Evolutionary conservation across 2,888 invertebrate genomes (phyloP).

Genomic region (Drosophila anomalipes): DNA sequence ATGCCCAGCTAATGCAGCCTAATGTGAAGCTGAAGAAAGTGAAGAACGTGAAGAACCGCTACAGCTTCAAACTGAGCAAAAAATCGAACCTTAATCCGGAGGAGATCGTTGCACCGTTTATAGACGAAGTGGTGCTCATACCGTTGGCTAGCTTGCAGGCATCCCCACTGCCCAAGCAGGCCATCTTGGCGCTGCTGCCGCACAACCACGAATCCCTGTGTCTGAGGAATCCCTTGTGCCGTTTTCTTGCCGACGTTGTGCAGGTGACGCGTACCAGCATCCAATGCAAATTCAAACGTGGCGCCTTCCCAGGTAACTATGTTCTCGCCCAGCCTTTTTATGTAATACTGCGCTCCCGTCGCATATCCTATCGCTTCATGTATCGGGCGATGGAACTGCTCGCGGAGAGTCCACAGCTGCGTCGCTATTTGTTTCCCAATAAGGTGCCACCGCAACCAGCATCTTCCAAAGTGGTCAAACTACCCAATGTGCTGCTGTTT

Average conservation of each 20-base stretch:
- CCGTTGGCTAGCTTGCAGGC: constrained; percentile 53
- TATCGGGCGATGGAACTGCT: constrained; percentile 75
- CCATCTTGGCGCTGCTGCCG: constrained; percentile 48
- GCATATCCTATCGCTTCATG: constrained; percentile 70
- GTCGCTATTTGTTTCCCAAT: constrained; percentile 72
- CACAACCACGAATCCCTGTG: constrained; percentile 50
- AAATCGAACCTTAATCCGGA: constrained; percentile 46
- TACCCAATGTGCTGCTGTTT: constrained; percentile 42
- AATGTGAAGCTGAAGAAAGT: constrained; percentile 31
- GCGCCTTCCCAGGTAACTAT: not conserved
- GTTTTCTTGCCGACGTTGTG: constrained; percentile 53
- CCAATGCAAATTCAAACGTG: constrained; percentile 26
- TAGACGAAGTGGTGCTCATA: constrained; percentile 74
- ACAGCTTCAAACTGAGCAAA: constrained; percentile 14
- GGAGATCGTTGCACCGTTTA: constrained; percentile 56
- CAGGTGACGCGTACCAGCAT: constrained; percentile 56
- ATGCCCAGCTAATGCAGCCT: constrained; percentile 50
- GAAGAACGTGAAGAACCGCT: constrained; percentile 6
- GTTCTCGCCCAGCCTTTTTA: constrained; percentile 37
- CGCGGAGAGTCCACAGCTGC: constrained; percentile 33
- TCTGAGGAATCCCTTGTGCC: constrained; percentile 30
- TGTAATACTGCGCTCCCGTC: constrained; percentile 70
- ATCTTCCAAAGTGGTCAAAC: not conserved
- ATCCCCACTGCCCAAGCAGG: constrained; percentile 38
- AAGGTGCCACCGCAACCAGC: not conserved